phyloP scores from a whole-genome alignment of 1,140 invertebrate species.

The Acromyrmex charruanus region DNA sequence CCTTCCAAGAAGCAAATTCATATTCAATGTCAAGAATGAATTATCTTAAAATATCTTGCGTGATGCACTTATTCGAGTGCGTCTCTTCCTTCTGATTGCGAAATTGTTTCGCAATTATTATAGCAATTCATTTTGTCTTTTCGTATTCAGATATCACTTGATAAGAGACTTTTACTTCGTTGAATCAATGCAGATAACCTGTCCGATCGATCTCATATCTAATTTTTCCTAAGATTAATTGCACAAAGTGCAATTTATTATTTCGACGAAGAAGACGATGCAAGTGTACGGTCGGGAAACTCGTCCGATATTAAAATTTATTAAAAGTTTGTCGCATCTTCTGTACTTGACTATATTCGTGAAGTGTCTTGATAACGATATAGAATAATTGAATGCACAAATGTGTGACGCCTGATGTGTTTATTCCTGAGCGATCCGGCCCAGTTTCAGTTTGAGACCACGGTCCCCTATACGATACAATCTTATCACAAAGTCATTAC shows the following conservation, averaged over 20 bases:
- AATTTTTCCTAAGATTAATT: conserved; percentile 13
- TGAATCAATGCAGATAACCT: neutral
- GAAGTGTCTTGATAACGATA: conserved; percentile 4
- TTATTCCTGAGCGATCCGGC: conserved; percentile 39
- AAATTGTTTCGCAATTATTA: conserved; percentile 26
- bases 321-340: conserved; percentile 51
- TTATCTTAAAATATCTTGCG: neutral
- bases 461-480: conserved; percentile 76
- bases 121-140: neutral
- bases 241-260: conserved; percentile 35
- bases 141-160: neutral
- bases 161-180: conserved; percentile 9
- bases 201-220: conserved; percentile 19
- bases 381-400: conserved; percentile 23
- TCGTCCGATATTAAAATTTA: conserved; percentile 42
- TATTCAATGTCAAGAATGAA: conserved; percentile 3
- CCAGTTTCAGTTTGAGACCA: conserved; percentile 1
- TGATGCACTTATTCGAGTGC: neutral
- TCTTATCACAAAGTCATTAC: conserved; percentile 82
- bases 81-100: neutral
- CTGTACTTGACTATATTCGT: conserved; percentile 43
- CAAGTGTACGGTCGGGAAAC: conserved; percentile 41
- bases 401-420: conserved; percentile 36
- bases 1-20: conserved; percentile 20
- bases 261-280: conserved; percentile 42